Evolutionary conservation across 2,888 invertebrate species (phyloP).

Genomic region (Diplolepis rosae): DNA sequence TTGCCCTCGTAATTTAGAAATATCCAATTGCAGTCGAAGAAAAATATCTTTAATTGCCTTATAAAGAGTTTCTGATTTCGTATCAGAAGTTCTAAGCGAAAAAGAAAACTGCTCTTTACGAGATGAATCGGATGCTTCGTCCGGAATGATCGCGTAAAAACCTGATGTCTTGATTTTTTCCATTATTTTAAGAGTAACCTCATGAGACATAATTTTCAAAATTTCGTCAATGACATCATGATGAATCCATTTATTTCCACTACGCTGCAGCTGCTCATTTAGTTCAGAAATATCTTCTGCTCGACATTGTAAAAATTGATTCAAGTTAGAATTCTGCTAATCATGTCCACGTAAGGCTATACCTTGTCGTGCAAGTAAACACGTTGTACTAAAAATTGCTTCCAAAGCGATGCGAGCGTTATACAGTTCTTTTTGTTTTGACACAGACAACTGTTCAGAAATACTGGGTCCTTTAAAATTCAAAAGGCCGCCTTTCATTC

Average conservation of each 20-base stretch:
- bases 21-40: conserved; percentile 19
- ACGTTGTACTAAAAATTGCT: no score
- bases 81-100: conserved; percentile 34
- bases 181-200: conserved; percentile 9
- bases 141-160: conserved; percentile 28
- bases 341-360: conserved; percentile 35
- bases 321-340: conserved; percentile 41
- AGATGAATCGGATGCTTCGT: conserved; percentile 34
- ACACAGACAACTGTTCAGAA: no score
- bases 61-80: conserved; percentile 21
- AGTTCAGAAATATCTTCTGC: conserved; percentile 11
- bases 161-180: conserved; percentile 16
- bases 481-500: no score
- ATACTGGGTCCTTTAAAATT: no score
- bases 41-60: conserved; percentile 30
- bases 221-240: conserved; percentile 32
- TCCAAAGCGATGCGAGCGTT: no score
- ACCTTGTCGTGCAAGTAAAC: conserved; percentile 38
- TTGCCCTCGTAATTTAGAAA: conserved; percentile 39
- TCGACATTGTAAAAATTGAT: conserved; percentile 39
- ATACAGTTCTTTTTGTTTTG: no score
- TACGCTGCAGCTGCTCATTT: conserved; percentile 14
- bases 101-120: conserved; percentile 35
- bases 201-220: conserved; percentile 12
- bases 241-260: conserved; percentile 16